These are phyloP conservation scores for Agrotis segetum DNA, from an alignment of 2,888 invertebrate genomes.

Conservation along the genomic window DNA sequence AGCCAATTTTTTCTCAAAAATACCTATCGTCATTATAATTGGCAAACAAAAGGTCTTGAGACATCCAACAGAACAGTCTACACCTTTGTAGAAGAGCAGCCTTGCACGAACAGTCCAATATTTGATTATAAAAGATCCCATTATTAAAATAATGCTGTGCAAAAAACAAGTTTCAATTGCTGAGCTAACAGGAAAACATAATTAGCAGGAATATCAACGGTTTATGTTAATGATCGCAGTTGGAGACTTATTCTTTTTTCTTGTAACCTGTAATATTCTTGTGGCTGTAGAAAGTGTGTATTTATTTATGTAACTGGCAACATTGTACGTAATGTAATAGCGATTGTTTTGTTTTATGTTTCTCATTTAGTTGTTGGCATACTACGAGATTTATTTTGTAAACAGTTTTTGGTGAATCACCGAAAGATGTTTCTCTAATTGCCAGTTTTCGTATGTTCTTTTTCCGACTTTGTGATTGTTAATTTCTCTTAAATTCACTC, in stretches of 20 bases:
- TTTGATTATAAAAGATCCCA: conserved; percentile 27
- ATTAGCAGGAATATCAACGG: conserved; percentile 39
- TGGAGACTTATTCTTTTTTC: conserved; percentile 40
- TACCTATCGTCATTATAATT: conserved; percentile 32
- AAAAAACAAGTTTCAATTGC: conserved; percentile 46
- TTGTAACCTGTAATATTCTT: conserved; percentile 37
- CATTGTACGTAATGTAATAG: conserved; percentile 37
- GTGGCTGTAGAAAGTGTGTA: conserved; percentile 41
- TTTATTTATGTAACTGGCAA: conserved; percentile 50
- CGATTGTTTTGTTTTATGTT: conserved; percentile 36
- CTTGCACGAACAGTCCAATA: conserved; percentile 31
- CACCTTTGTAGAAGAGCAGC: neutral
- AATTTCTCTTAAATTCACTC: conserved; percentile 11
- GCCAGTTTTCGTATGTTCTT: conserved; percentile 9
- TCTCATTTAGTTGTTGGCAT: conserved; percentile 31
- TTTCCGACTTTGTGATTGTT: conserved; percentile 6
- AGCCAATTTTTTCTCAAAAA: conserved; percentile 15
- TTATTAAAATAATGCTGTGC: conserved; percentile 13
- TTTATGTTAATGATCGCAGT: conserved; percentile 32
- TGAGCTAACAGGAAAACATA: conserved; percentile 52
- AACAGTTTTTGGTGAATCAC: conserved; percentile 23
- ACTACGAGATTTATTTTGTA: conserved; percentile 27
- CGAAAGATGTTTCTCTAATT: conserved; percentile 31
- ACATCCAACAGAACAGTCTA: conserved; percentile 24
- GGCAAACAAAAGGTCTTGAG: conserved; percentile 30